Percentiles rank a stretch among this genome's conserved stretches.
phyloP scores from a whole-genome alignment of 2,113 vertebrate genomes.

The Sinocyclocheilus anophthalmus region DNA sequence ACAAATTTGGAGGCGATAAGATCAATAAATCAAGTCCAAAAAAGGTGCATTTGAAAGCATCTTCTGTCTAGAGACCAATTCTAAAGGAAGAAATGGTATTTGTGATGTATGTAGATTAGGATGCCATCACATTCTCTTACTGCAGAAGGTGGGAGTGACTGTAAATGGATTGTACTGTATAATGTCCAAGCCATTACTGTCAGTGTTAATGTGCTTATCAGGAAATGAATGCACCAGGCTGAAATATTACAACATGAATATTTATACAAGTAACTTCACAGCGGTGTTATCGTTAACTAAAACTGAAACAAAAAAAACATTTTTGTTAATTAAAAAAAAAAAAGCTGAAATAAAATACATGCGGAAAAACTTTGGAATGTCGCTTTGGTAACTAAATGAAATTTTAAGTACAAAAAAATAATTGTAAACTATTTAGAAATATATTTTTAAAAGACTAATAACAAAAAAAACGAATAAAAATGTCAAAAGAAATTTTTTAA shows the following conservation, averaged over 20 bases:
- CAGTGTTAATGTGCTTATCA: neutral
- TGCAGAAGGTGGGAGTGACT: neutral
- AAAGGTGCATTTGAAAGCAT: neutral
- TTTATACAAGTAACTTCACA: neutral
- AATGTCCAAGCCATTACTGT: constrained; percentile 24
- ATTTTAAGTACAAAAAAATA: neutral
- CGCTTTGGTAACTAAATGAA: neutral
- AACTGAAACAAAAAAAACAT: neutral
- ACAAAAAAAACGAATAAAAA: no score
- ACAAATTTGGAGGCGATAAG: neutral
- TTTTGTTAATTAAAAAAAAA: neutral
- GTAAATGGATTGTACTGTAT: constrained; percentile 1
- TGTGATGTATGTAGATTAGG: neutral
- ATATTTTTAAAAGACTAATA: neutral
- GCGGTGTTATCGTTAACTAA: neutral
- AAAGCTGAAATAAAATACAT: neutral
- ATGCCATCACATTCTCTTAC: neutral
- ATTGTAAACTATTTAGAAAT: neutral
- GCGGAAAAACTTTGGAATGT: neutral
- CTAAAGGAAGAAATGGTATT: neutral
- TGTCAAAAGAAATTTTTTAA: no score
- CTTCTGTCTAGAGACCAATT: neutral
- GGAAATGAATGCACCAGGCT: neutral
- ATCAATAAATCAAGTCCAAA: neutral
- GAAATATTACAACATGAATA: neutral